Evolutionary conservation across 2,113 vertebrate species (phyloP).

Genomic region (Nothoprocta perdicaria): DNA sequence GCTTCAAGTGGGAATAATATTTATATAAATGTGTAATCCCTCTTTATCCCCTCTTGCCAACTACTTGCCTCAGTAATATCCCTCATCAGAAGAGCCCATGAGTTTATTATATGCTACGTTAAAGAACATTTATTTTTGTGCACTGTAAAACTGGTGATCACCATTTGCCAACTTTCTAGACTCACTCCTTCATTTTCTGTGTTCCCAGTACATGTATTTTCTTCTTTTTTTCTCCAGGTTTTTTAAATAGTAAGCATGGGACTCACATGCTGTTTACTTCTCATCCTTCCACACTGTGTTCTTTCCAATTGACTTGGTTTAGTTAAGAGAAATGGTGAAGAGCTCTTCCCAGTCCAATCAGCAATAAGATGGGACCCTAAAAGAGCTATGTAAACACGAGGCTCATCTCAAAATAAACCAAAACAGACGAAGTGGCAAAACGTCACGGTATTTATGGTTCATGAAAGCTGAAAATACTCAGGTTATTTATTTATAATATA

Average conservation of each 20-base stretch:
- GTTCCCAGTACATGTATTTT: background rate
- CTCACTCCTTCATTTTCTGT: background rate
- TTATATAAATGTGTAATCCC: background rate
- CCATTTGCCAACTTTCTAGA: background rate
- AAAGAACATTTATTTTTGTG: background rate
- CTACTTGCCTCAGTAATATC: background rate
- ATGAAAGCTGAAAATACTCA: background rate
- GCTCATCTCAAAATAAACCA: background rate
- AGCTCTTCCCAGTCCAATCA: background rate
- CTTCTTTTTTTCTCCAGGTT: background rate
- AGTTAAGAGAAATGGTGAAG: background rate
- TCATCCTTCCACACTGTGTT: background rate
- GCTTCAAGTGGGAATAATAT: background rate
- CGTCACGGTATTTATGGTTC: background rate
- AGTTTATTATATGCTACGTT: background rate
- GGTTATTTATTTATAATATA: too few relatives aligned
- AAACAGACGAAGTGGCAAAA: background rate
- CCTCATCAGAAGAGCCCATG: background rate
- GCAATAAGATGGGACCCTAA: background rate
- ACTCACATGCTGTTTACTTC: background rate
- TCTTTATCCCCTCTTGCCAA: background rate
- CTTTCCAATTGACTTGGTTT: background rate
- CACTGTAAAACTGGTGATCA: background rate
- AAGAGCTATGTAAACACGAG: background rate
- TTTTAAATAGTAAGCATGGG: background rate